Evolutionary conservation across 2,888 invertebrate species (phyloP), one percentile per base, ranked within the genome.

Genomic region (Stramonita haemastoma): DNA sequence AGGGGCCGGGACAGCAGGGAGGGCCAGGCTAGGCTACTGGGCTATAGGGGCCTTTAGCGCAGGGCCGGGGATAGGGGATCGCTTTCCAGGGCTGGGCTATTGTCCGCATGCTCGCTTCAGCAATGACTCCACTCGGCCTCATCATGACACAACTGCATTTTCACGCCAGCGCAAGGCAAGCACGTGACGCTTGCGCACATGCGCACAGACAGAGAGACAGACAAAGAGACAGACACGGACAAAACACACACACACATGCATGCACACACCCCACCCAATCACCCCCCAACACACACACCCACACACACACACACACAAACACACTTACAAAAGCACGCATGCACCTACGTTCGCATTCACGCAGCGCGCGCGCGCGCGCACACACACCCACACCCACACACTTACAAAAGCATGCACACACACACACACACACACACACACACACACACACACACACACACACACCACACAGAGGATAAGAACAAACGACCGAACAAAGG

Each of bases 361-460:
- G 8, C 17, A 60, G 17, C 8, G 8, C 70, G 22, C 70, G 22
- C 70, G 5, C 70, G 22, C 70, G 5, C 70, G 22, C 70, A 70
- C 70, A 26, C 70, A 70, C 70, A 70, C 11, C 22, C 26, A 5
- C 70, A 70, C 70, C 15, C 70, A 70, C 70, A 70, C 70, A 70
- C 70, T 22, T 26, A 70, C 22, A 19, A 15, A 70, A 13, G 26
- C 70, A 70, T 4, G 26, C 70, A 70, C 70, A 70, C 70, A 70
- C 70, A 70, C 70, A 70, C 70, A 19, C 70, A 70, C 70, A 70
- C 70, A 70, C 70, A 70, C 70, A 70, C 70, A 70, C 70, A 70
- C 70, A 70, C 77, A 26, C 29, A 70, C 70, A 70, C 70, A 70
- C 70, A 70, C 70, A 70, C 70, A 70, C 22, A 70, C 70, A n/a